A percentile compares a stretch with the other conserved stretches of the same genome.
Evolutionary conservation across 2,797 vertebrate species (phyloP).

Genomic region (Sebastes umbrosus): DNA sequence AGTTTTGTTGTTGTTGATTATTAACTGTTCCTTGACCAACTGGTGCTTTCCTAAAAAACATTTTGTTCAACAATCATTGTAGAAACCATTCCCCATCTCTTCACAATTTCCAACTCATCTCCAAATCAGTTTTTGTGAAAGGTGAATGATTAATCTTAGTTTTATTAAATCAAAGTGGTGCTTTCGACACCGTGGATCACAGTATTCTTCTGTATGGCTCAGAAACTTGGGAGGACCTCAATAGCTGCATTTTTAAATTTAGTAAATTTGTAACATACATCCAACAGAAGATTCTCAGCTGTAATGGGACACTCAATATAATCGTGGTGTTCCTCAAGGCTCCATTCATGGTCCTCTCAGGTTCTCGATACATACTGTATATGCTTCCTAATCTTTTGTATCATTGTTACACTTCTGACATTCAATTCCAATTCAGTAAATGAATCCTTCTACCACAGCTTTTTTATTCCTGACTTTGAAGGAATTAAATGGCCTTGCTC

Average conservation of each 20-base stretch:
- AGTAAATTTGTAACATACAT: not conserved
- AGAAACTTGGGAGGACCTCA: not conserved
- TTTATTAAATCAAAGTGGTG: not conserved
- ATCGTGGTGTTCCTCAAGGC: not conserved
- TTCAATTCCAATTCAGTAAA: not conserved
- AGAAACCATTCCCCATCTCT: not conserved
- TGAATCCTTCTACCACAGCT: not conserved
- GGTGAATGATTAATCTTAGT: not conserved
- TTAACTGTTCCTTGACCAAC: not conserved
- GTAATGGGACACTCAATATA: not conserved
- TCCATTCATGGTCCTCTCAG: not conserved
- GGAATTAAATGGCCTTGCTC: not conserved
- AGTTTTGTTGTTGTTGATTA: not conserved
- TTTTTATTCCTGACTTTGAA: not conserved
- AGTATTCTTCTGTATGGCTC: not conserved
- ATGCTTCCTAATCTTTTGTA: not conserved
- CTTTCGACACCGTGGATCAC: not conserved
- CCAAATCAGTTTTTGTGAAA: not conserved
- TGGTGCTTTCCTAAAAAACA: not conserved
- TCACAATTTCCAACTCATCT: not conserved
- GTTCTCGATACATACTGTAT: not conserved
- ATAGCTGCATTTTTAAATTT: not conserved
- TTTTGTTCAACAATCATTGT: not conserved
- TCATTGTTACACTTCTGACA: not conserved
- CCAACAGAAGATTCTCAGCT: no score